Conservation (phyloP, 2,113 vertebrate species). For the Chamaea fasciata region DNA sequence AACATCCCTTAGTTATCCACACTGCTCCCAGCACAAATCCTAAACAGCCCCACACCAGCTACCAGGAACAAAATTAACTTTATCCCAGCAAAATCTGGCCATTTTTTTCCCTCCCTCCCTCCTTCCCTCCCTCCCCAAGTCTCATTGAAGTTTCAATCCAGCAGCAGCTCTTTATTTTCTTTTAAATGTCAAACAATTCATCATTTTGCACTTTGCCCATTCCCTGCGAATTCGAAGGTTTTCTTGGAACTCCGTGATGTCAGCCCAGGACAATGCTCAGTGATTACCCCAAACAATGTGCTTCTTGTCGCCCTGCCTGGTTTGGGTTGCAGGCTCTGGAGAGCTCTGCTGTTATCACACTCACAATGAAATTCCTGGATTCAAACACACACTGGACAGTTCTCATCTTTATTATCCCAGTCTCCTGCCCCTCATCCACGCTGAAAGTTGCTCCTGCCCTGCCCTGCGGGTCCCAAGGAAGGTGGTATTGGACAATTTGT, state of each 20-base stretch:
- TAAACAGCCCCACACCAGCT: not conserved
- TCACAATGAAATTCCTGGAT: not conserved
- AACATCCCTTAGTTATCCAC: not conserved
- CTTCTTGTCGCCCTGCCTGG: not conserved
- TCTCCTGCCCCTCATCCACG: not conserved
- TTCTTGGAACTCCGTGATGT: not conserved
- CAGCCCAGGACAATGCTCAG: not conserved
- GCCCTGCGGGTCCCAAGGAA: not conserved
- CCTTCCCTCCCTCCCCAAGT: not conserved
- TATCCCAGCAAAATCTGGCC: not conserved
- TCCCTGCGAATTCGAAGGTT: not conserved
- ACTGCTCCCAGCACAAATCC: not conserved
- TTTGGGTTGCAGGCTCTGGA: not conserved
- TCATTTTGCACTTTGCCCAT: not conserved
- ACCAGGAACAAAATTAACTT: not conserved
- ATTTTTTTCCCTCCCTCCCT: not conserved
- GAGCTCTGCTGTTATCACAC: not conserved
- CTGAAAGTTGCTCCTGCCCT: not conserved
- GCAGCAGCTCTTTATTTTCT: not conserved
- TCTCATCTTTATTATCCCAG: not conserved
- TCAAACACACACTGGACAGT: not conserved
- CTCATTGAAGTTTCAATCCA: not conserved
- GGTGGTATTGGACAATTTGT: not conserved
- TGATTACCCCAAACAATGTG: not conserved
- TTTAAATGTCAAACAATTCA: not conserved